A percentile compares a stretch with the other conserved stretches of the same genome.
These are phyloP conservation scores for Drosophila dives DNA, from an alignment of 2,888 invertebrate genomes.

Conservation along the genomic window DNA sequence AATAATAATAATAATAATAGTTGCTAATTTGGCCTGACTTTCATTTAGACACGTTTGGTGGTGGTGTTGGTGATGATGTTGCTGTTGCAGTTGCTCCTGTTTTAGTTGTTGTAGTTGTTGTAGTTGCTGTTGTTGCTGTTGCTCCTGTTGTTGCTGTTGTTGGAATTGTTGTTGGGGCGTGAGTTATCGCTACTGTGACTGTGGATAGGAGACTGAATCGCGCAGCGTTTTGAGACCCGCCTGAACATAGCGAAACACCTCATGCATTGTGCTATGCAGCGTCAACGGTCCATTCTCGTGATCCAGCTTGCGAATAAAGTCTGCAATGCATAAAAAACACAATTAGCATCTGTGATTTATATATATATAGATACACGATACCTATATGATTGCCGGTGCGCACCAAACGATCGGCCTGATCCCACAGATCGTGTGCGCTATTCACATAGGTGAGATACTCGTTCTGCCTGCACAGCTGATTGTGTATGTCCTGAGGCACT, in stretches of 20 bases:
- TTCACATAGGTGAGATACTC: constrained; percentile 92
- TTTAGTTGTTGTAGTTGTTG: constrained; percentile 35
- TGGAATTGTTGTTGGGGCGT: constrained; percentile 32
- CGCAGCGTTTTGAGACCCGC: constrained; percentile 84
- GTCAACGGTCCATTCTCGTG: constrained; percentile 94
- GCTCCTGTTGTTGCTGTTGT: constrained; percentile 14
- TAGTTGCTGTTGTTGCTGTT: constrained; percentile 17
- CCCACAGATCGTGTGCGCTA: constrained; percentile 95
- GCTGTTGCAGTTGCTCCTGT: constrained; percentile 26
- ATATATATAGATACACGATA: constrained; percentile 83
- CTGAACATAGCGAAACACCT: constrained; percentile 93
- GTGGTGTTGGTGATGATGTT: constrained; percentile 49
- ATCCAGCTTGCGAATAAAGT: constrained; percentile 95
- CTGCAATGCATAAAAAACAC: constrained; percentile 86
- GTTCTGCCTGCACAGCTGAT: constrained; percentile 92
- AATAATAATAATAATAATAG: constrained; percentile 66
- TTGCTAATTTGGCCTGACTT: constrained; percentile 80
- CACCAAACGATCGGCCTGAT: constrained; percentile 93
- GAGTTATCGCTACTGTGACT: constrained; percentile 63
- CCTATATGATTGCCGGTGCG: constrained; percentile 92
- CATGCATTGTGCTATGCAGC: constrained; percentile 93
- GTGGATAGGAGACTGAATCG: constrained; percentile 77
- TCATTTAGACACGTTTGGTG: constrained; percentile 80
- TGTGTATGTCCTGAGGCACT: constrained; percentile 88
- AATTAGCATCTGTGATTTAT: not conserved